These are phyloP conservation scores for Drosophila lini DNA, from an alignment of 1,140 invertebrate genomes.

Conservation along the genomic window DNA sequence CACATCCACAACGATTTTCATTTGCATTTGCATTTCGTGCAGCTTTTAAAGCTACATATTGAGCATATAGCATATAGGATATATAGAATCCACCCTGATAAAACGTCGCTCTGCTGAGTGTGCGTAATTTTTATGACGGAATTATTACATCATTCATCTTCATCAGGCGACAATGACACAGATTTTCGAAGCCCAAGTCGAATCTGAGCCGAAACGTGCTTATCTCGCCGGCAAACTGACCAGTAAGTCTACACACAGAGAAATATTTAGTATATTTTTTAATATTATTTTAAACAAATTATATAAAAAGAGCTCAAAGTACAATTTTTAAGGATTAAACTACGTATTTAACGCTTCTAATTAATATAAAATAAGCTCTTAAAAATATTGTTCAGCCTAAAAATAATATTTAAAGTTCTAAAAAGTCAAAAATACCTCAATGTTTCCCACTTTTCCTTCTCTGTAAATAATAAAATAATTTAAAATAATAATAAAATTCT, in stretches of 20 bases:
- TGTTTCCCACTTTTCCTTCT: background rate
- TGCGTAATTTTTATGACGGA: constrained; percentile 77
- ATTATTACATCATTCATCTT: constrained; percentile 83
- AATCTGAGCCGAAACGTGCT: constrained; percentile 51
- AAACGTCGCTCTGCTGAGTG: constrained; percentile 44
- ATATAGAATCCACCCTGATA: constrained; percentile 58
- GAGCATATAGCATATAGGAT: constrained; percentile 1
- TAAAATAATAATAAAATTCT: background rate
- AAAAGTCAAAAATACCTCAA: background rate
- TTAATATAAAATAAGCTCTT: background rate
- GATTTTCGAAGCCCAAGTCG: constrained; percentile 18
- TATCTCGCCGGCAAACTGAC: constrained; percentile 57
- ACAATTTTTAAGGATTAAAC: no score
- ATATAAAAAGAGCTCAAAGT: no score
- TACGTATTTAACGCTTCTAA: no score
- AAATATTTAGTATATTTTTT: background rate
- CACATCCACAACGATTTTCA: constrained; percentile 5
- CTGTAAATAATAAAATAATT: background rate
- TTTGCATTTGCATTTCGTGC: constrained; percentile 66
- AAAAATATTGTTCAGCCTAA: background rate
- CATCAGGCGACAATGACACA: constrained; percentile 66
- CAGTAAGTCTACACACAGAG: constrained; percentile 12
- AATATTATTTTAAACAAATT: no score
- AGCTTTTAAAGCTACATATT: constrained; percentile 28
- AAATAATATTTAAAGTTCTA: background rate